A percentile compares a stretch with the other conserved stretches of the same genome.
These are phyloP conservation scores for Synaphobranchus kaupii DNA, from an alignment of 2,797 vertebrate species.

Conservation along the genomic window DNA sequence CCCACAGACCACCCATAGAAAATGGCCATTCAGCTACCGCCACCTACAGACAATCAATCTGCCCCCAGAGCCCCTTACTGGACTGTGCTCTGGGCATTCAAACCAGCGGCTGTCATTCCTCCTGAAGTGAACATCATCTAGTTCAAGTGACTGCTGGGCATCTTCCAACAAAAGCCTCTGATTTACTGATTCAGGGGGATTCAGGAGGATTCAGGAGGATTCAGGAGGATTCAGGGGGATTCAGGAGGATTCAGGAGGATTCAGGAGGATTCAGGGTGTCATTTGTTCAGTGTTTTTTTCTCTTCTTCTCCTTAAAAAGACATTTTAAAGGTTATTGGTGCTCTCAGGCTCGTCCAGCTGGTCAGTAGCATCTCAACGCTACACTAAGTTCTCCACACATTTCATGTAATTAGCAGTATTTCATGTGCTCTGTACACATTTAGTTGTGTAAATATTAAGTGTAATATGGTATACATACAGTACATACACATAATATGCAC, in stretches of 20 bases:
- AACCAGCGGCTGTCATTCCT: not conserved
- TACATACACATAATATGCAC: not conserved
- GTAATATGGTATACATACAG: constrained; percentile 7
- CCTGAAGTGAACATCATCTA: not conserved
- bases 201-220: too few species aligned
- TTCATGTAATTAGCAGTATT: not conserved
- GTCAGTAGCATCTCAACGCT: too few species aligned
- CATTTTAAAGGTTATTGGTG: not conserved
- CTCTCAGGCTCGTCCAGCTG: not conserved
- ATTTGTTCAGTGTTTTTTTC: not conserved
- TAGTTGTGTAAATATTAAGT: constrained; percentile 21
- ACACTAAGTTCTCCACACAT: not conserved
- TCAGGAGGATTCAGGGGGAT: too few species aligned
- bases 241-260: not conserved
- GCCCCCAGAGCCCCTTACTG: not conserved
- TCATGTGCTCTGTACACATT: not conserved
- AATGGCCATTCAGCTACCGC: not conserved
- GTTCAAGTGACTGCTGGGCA: too few species aligned
- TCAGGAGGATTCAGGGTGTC: too few species aligned
- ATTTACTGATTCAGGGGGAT: not conserved
- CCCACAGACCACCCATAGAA: constrained; percentile 6
- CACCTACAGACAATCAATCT: not conserved
- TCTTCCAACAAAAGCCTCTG: not conserved
- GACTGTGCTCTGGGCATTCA: not conserved
- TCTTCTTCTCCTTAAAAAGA: not conserved